Evolutionary conservation across 2,113 vertebrate species (phyloP), one percentile per base, ranked within the genome.

Genomic region (Myodes glareolus): DNA sequence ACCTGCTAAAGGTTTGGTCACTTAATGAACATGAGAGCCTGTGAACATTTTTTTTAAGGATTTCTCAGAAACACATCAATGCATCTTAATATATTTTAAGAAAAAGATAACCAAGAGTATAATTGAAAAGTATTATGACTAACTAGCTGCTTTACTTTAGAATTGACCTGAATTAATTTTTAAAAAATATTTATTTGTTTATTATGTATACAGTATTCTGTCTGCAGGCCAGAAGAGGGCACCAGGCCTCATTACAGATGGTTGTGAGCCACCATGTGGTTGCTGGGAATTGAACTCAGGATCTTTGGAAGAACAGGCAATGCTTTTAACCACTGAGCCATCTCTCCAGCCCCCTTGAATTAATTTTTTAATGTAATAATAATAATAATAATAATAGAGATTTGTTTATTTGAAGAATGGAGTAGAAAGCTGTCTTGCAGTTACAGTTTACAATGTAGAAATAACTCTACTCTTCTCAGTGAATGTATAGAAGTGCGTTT

Each of bases 361-460:
- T 72, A 72, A 80, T 70, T 94, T 94, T 45, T 87, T 61, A 96
- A 91, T 70, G 86, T 96, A 93, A 80, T 80, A 25, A 94, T 94
- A 33, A 61, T 96, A 93, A 80, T 80, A 25, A 94, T 94, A 33
- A 61, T 72, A 67, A 93, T 17, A 77, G 17, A 92, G 55, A 90
- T 92, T 75, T 94, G 94, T 88, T 96, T 9, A 61, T 92, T 81
- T 88, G n/a, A 91, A 94, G 29, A 98, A 95, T 29, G 39, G 47
- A 58, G 21, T 91, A 92, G 94, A 96, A 76, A 76, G n/a, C 67
- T 97, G 75, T 65, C 85, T 55, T 97, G 94, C 47, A 96, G 91
- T 96, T 92, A 63, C 4, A 87, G 61, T 94, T 96, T 85, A 81
- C 88, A 89, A 92, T 97, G 95, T 61, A 96, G 88, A 96, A 96